phyloP scores from a whole-genome alignment of 2,797 vertebrate genomes.

The Microctenopoma steveboyesi region DNA sequence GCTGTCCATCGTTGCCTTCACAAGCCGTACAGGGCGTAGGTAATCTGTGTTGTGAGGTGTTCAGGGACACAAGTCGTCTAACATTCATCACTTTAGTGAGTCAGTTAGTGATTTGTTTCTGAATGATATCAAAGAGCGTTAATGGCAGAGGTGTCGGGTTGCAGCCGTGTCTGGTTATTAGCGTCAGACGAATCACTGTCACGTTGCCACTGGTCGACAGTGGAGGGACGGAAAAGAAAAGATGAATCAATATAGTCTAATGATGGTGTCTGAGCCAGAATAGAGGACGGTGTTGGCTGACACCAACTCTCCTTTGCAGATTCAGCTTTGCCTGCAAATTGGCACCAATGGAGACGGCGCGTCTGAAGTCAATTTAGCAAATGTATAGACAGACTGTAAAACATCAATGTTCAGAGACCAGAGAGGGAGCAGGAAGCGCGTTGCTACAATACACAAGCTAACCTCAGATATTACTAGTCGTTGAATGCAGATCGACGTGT shows the following conservation, averaged over 20 bases:
- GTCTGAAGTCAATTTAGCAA: conserved; percentile 14
- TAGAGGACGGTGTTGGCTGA: neutral
- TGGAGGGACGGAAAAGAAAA: neutral
- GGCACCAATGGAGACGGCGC: neutral
- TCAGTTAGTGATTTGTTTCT: too few species aligned
- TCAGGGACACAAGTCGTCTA: too few species aligned
- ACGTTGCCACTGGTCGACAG: neutral
- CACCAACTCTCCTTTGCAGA: conserved; percentile 8
- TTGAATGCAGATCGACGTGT: neutral
- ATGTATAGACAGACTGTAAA: conserved; percentile 4
- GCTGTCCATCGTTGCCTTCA: too few species aligned
- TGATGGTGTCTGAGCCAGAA: conserved; percentile 9
- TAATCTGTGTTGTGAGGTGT: too few species aligned
- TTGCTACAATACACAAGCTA: neutral
- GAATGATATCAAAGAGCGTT: too few species aligned
- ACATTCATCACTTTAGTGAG: too few species aligned
- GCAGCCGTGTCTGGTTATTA: conserved; percentile 3
- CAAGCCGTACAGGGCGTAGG: too few species aligned
- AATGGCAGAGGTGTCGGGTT: too few species aligned
- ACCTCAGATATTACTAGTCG: neutral
- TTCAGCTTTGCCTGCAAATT: conserved; percentile 35
- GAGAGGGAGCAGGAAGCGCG: too few species aligned
- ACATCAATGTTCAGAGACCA: conserved; percentile 1
- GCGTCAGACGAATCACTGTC: neutral
- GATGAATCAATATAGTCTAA: conserved; percentile 32